These are phyloP conservation scores for Drosophila mercatorum DNA, from an alignment of 2,888 invertebrate genomes.

Conservation along the genomic window DNA sequence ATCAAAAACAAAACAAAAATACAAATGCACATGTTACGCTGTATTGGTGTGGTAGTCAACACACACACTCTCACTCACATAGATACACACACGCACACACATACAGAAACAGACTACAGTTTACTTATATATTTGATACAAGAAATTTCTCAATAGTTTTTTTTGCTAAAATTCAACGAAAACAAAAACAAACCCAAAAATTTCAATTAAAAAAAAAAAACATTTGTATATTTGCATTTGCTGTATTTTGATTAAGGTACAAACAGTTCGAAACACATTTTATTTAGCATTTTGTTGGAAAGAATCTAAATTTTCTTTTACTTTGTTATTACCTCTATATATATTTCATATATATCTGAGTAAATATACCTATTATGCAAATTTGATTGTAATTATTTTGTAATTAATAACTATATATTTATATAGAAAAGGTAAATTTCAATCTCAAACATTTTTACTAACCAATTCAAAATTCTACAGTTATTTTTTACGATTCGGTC, in stretches of 20 bases:
- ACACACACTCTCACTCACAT: conserved; percentile 18
- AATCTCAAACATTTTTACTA: conserved; percentile 34
- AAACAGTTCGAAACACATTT: conserved; percentile 49
- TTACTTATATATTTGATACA: neutral
- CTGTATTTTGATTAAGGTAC: conserved; percentile 47
- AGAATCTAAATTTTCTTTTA: conserved; percentile 24
- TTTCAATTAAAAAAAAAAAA: neutral
- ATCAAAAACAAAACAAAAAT: conserved; percentile 10
- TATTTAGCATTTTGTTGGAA: conserved; percentile 67
- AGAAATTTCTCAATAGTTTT: conserved; percentile 32
- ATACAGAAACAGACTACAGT: conserved; percentile 16
- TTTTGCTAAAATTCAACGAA: conserved; percentile 42
- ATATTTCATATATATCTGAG: conserved; percentile 34
- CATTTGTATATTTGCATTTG: conserved; percentile 52
- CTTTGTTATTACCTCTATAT: conserved; percentile 35
- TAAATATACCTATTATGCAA: conserved; percentile 37
- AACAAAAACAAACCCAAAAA: conserved; percentile 21
- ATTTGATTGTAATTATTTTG: conserved; percentile 51
- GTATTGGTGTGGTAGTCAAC: conserved; percentile 57
- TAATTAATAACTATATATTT: conserved; percentile 18
- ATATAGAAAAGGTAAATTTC: conserved; percentile 37
- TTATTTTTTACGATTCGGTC: conserved; percentile 40
- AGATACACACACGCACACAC: conserved; percentile 8
- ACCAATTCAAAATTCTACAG: conserved; percentile 33
- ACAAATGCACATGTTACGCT: conserved; percentile 46